A percentile compares a stretch with the other conserved stretches of the same genome.
phyloP scores from a whole-genome alignment of 2,113 vertebrate genomes.

The Agelaius phoeniceus region DNA sequence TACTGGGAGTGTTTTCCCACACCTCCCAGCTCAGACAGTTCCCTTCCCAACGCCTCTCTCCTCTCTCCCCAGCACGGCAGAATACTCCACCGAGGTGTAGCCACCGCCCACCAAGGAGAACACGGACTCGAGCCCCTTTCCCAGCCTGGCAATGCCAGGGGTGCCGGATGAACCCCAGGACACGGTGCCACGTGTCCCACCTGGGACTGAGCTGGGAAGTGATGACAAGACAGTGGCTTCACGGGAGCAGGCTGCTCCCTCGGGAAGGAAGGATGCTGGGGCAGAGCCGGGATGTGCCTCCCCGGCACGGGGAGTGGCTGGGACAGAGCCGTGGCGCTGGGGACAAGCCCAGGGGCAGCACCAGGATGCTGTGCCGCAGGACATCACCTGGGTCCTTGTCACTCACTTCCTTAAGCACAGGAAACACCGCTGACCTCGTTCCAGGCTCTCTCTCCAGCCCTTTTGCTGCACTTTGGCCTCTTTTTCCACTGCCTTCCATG shows the following conservation, averaged over 20 bases:
- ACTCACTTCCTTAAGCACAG: not conserved
- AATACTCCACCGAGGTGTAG: slow-evolving; percentile 48
- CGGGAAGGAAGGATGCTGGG: rapidly evolving
- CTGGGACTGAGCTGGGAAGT: not conserved
- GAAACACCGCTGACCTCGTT: not conserved
- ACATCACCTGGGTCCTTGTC: not conserved
- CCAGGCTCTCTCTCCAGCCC: not conserved
- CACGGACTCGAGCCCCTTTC: not conserved
- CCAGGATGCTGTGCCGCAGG: not conserved
- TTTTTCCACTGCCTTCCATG: not conserved
- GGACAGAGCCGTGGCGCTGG: not conserved
- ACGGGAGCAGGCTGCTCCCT: not conserved
- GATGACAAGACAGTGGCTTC: not conserved
- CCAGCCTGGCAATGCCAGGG: not conserved
- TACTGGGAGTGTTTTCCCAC: not conserved
- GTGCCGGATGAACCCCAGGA: rapidly evolving
- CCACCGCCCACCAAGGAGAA: not conserved
- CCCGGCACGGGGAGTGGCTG: rapidly evolving
- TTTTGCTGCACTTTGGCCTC: not conserved
- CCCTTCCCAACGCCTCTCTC: rapidly evolving
- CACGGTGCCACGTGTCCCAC: rapidly evolving
- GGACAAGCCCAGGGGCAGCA: not conserved
- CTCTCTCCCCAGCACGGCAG: not conserved
- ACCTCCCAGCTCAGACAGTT: rapidly evolving
- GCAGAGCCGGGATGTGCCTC: not conserved